Conservation (phyloP, 1,140 invertebrate genomes). For the Drosophila bocqueti region DNA sequence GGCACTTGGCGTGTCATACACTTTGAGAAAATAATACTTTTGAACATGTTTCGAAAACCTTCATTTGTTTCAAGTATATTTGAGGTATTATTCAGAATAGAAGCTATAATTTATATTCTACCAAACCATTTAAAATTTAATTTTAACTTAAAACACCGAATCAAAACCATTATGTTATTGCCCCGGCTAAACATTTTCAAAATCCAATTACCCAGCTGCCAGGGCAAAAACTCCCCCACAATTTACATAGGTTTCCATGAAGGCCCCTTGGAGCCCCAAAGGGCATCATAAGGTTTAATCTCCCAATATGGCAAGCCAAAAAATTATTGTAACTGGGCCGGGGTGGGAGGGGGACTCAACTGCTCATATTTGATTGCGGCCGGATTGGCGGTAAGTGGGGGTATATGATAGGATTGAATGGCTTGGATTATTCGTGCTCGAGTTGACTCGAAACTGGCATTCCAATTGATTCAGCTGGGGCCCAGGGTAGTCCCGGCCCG, state of each 20-base stretch:
- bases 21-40: not conserved
- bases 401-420: slow-evolving; percentile 38
- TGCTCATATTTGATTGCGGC: slow-evolving; percentile 29
- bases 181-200: slow-evolving; percentile 9
- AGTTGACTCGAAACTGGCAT: slow-evolving; percentile 51
- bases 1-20: not conserved
- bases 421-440: slow-evolving; percentile 51
- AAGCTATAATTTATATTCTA: not conserved
- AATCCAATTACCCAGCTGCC: slow-evolving; percentile 31
- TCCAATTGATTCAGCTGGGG: slow-evolving; percentile 54
- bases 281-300: slow-evolving; percentile 46
- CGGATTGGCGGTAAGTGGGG: slow-evolving; percentile 20
- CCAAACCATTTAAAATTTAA: not conserved
- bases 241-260: slow-evolving; percentile 26
- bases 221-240: not conserved
- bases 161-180: not conserved
- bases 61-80: not conserved
- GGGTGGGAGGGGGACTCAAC: not conserved
- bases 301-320: slow-evolving; percentile 40
- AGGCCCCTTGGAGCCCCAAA: slow-evolving; percentile 10
- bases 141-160: not conserved
- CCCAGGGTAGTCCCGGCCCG: slow-evolving; percentile 32
- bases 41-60: not conserved
- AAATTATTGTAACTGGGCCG: slow-evolving; percentile 35
- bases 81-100: not conserved